phyloP scores from a whole-genome alignment of 2,113 vertebrate genomes.

The Anarrhichthys ocellatus region DNA sequence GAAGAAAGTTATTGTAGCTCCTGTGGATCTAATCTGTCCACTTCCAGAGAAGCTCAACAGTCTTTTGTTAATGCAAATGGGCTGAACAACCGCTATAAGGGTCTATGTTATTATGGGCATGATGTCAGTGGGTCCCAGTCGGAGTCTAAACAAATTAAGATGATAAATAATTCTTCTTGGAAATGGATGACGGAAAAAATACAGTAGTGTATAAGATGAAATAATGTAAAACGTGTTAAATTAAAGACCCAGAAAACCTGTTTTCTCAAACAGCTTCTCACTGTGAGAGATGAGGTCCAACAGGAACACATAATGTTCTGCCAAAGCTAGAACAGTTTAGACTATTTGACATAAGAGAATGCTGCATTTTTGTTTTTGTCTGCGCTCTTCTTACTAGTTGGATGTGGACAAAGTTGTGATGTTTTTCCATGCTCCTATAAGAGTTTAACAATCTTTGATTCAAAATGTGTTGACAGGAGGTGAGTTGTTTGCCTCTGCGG shows the following conservation, averaged over 20 bases:
- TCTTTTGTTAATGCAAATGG: slow-evolving; percentile 40
- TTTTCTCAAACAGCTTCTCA: neutral
- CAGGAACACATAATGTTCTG: neutral
- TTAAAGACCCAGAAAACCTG: neutral
- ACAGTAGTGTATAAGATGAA: neutral
- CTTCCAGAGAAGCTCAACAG: slow-evolving; percentile 6
- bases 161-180: slow-evolving; percentile 17
- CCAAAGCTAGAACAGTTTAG: neutral
- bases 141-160: slow-evolving; percentile 29
- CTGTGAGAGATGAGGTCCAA: neutral
- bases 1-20: slow-evolving; percentile 32
- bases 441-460: neutral
- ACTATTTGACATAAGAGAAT: neutral
- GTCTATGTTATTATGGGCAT: slow-evolving; percentile 9
- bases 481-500: neutral
- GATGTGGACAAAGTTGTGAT: neutral
- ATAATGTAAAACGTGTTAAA: neutral
- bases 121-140: slow-evolving; percentile 39
- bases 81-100: slow-evolving; percentile 23
- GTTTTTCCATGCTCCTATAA: neutral
- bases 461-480: neutral
- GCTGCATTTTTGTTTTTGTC: neutral
- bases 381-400: neutral
- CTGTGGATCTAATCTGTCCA: slow-evolving; percentile 46
- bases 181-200: slow-evolving; percentile 13